A percentile compares a stretch with the other conserved stretches of the same genome.
These are phyloP conservation scores for Myotis planiceps DNA, from an alignment of 2,797 vertebrate species.

Conservation along the genomic window DNA sequence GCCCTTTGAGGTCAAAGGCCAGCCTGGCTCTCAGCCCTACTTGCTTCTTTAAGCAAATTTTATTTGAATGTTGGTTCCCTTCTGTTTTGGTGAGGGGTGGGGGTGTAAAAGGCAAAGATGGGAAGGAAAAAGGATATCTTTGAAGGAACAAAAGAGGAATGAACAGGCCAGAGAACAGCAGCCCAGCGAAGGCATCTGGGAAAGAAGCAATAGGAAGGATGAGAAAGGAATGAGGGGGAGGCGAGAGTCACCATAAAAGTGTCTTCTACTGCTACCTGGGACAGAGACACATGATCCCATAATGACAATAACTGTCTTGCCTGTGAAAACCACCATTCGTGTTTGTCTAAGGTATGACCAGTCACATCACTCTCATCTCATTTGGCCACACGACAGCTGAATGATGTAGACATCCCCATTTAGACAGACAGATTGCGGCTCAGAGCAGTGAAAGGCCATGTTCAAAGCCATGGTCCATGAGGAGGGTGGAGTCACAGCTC, in stretches of 20 bases:
- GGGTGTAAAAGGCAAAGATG: background rate
- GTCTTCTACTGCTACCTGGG: background rate
- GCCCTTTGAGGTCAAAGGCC: background rate
- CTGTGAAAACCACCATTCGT: background rate
- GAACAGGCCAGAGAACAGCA: no score
- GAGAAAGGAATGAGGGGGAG: background rate
- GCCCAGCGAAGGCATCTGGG: background rate
- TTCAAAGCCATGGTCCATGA: background rate
- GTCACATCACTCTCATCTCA: background rate
- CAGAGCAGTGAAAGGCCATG: background rate
- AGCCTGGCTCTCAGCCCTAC: background rate
- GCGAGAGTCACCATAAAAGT: accelerated
- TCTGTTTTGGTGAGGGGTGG: background rate
- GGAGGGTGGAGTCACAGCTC: background rate
- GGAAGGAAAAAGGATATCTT: background rate
- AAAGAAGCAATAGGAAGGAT: background rate
- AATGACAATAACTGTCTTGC: accelerated
- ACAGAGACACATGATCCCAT: background rate
- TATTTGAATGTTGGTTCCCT: background rate
- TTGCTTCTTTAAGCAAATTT: background rate
- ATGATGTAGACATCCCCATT: no score
- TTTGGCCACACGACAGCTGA: background rate
- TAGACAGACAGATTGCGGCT: no score
- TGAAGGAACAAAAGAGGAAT: background rate
- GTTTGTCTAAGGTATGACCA: no score